Base-by-base conservation (phyloP, 1,140 invertebrate genomes). In the Leptinotarsa undecemlineata region DNA sequence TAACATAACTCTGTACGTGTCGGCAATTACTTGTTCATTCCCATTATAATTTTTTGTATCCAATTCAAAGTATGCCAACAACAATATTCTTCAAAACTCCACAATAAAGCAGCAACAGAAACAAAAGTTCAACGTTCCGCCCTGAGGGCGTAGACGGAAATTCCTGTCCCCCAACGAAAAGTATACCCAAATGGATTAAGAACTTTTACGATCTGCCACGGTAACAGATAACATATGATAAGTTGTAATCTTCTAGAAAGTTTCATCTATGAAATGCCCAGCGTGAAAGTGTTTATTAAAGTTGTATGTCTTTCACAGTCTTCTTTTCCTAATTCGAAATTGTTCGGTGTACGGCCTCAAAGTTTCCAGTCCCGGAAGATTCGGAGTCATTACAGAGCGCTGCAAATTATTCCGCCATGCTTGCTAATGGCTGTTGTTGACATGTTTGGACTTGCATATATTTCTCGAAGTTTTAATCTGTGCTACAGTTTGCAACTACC, bases 341-440 rank as follows among this genome's bases (percentile, higher is more conserved):
- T 48, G 20, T 48, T 69, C 20, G 20, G 2, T 19, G 15, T 51
- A 3, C 19, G 17, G n/a, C 2, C 19, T 69, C 3, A 69, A 69
- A 48, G 33, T 48, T 48, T 21, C 19, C 13, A 51, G 48, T 48
- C 33, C 33, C 48, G 20, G 48, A 69, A 48, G 47, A 69, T 48
- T 51, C 42, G 42, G n/a, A 69, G 48, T 69, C 48, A 69, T 69
- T 69, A 57, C 51, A 5, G 51, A 57, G 14, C 1, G 51, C 51
- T 57, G 51, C 76, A 80, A 80, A 80, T 79, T 80, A 77, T 74
- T 64, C 74, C 76, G 75, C 75, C 62, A 76, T 77, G 79, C 76
- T 80, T 73, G 74, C 74, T 79, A 80, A 80, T 80, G 79, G 79
- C 72, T 80, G 75, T 80, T 80, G 79, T 79, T 80, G 79, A 80